Base-by-base conservation (phyloP, 2,797 vertebrate species). In the Tokudaia muenninki region DNA sequence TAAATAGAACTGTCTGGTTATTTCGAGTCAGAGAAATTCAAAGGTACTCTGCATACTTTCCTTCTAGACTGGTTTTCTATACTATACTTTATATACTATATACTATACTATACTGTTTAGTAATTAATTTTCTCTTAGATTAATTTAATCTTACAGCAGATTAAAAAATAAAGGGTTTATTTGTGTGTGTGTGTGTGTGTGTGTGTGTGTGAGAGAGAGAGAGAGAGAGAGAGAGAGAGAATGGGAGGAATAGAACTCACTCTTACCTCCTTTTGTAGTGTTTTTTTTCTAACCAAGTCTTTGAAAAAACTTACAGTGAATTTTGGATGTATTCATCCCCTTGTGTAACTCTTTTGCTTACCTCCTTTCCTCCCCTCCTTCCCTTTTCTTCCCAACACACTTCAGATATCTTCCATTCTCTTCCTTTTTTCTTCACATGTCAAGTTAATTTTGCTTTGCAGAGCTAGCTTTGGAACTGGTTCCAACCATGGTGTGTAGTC, bases 1-100 rank as follows among this genome's bases (percentile, higher is more conserved):
- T 91, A 87, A 95, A 90, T 70, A 87, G 61, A 90, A 50, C 12
- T 87, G 78, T 70, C 21, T 95, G 47, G 77, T 84, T 83, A 67
- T 61, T 93, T 47, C 52, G 26, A 97, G n/a, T 44, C 22, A 91
- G 87, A 55, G 3, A 24, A 55, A 78, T 94, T 96, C 59, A 90
- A 65, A 77, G 29, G 6, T 34, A 65, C 72, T 44, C 8, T 37
- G 2, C 4, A 7, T 87, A 91, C 24, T 82, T 83, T 72, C 29
- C 14, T 87, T 50, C 74, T 90, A 67, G 55, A 92, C 2, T 88
- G 50, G 47, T 87, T 41, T 65, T 80, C 3, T 63, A 21, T 21
- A 21, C 1, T 9, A 37, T 72, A 72, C 17, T 72, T 72, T 72
- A 70, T 70, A n/a, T n/a, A 37, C 67, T n/a, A 4, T 37, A 37